phyloP scores from a whole-genome alignment of 2,113 vertebrate genomes.

The Castor canadensis region DNA sequence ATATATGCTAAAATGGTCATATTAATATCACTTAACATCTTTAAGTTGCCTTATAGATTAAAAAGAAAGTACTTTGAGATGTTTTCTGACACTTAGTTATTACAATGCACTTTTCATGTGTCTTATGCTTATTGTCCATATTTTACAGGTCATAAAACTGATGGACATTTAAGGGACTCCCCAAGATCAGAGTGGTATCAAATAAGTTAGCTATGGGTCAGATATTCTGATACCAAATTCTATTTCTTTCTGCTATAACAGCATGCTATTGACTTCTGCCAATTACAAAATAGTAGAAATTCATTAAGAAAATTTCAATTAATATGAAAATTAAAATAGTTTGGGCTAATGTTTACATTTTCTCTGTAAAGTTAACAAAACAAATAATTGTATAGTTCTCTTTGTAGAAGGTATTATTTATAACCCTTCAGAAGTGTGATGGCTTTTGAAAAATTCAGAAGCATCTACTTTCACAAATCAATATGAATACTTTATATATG shows the following conservation, averaged over 20 bases:
- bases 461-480: not conserved
- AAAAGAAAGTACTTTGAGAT: not conserved
- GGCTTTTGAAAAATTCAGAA: not conserved
- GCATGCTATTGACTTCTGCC: not conserved
- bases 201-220: not conserved
- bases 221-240: not conserved
- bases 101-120: not conserved
- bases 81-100: not conserved
- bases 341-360: not conserved
- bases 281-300: not conserved
- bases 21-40: not conserved
- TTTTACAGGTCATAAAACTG: not conserved
- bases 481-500: not conserved
- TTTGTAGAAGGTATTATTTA: conserved; percentile 11
- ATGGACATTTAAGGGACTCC: not conserved
- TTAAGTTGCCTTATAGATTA: conserved; percentile 16
- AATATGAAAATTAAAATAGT: conserved; percentile 29
- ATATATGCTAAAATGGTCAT: not conserved
- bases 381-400: conserved; percentile 8
- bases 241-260: not conserved
- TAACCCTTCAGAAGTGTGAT: not conserved
- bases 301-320: not conserved
- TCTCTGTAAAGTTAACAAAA: not conserved
- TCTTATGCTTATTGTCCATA: not conserved
- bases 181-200: not conserved